These are phyloP conservation scores for Sphaeramia orbicularis DNA, from an alignment of 2,797 vertebrate genomes.

Conservation along the genomic window DNA sequence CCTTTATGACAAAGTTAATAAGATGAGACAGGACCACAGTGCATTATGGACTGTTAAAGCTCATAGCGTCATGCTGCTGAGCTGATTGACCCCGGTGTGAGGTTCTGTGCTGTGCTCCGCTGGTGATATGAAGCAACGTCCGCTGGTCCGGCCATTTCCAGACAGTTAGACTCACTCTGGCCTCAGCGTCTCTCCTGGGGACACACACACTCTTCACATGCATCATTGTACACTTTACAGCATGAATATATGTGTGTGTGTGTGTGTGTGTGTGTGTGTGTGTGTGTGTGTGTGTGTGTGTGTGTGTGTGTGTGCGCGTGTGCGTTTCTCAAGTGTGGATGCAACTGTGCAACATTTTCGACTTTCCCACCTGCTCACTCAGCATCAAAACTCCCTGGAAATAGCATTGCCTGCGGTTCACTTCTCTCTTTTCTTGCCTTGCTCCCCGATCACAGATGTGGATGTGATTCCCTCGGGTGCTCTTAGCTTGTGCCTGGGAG, in stretches of 20 bases:
- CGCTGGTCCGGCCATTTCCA: constrained; percentile 62
- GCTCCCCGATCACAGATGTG: constrained; percentile 51
- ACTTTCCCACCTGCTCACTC: constrained; percentile 57
- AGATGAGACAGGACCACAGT: constrained; percentile 31
- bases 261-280: constrained; percentile 3
- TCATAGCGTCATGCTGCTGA: constrained; percentile 36
- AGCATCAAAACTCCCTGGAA: constrained; percentile 48
- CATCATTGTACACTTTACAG: constrained; percentile 7
- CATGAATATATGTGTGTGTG: constrained; percentile 1
- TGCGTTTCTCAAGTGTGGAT: too few species aligned
- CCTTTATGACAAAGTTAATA: constrained; percentile 54
- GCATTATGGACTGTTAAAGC: constrained; percentile 40
- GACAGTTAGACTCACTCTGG: constrained; percentile 25
- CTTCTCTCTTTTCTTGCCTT: constrained; percentile 25
- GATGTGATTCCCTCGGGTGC: constrained; percentile 48
- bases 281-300: background rate
- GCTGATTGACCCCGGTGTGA: constrained; percentile 41
- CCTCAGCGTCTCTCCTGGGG: constrained; percentile 26
- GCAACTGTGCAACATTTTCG: constrained; percentile 8
- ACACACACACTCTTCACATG: constrained; percentile 28
- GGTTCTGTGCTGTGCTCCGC: constrained; percentile 13
- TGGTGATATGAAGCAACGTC: constrained; percentile 9
- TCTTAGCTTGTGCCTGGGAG: constrained; percentile 47
- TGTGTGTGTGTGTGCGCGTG: background rate
- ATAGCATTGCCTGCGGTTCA: constrained; percentile 37